Conservation (phyloP, 2,888 invertebrate genomes). For the Drosophila mettleri region DNA sequence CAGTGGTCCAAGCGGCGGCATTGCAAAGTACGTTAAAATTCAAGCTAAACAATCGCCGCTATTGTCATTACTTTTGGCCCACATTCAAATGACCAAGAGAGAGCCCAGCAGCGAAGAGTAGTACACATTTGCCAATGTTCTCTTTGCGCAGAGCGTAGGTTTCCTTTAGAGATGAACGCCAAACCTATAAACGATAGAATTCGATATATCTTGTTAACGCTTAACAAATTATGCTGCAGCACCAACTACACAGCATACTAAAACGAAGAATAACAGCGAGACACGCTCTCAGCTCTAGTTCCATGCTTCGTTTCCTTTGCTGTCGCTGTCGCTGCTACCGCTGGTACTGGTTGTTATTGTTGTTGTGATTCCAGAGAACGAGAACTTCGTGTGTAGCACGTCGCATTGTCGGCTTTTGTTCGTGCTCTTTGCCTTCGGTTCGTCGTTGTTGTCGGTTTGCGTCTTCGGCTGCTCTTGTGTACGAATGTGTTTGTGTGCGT, state of each 20-base stretch:
- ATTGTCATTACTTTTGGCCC: constrained; percentile 78
- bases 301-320: constrained; percentile 66
- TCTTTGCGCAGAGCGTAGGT: constrained; percentile 41
- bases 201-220: constrained; percentile 24
- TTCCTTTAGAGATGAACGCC: constrained; percentile 47
- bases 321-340: constrained; percentile 23
- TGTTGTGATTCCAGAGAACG: constrained; percentile 53
- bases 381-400: constrained; percentile 58
- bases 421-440: constrained; percentile 54
- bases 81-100: constrained; percentile 64
- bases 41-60: constrained; percentile 72
- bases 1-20: constrained; percentile 48
- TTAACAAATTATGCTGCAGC: constrained; percentile 17
- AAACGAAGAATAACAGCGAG: constrained; percentile 18
- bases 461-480: constrained; percentile 47
- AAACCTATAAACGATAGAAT: constrained; percentile 4
- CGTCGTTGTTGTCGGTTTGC: constrained; percentile 31
- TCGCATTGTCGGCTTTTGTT: constrained; percentile 57
- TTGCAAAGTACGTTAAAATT: constrained; percentile 43
- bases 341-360: constrained; percentile 18
- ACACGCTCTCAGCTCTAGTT: constrained; percentile 55
- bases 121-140: constrained; percentile 29
- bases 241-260: constrained; percentile 4
- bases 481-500: constrained; percentile 66
- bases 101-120: constrained; percentile 41